These are phyloP conservation scores for Brachionus sp. DNA, from an alignment of 1,140 invertebrate genomes.

Conservation along the genomic window DNA sequence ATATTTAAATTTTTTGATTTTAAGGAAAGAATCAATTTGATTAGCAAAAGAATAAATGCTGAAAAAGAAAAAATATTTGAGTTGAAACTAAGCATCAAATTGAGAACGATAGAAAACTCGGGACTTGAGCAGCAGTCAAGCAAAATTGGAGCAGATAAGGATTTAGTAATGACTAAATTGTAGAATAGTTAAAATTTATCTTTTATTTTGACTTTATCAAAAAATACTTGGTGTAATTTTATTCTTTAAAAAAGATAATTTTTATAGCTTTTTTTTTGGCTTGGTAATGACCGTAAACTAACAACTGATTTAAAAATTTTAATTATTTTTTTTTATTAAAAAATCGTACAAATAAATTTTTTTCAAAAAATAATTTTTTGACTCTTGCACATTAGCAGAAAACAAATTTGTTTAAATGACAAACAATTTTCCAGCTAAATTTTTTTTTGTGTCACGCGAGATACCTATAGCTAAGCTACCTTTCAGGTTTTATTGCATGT, in stretches of 20 bases:
- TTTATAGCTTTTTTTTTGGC: slow-evolving; percentile 3
- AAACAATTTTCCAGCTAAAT: too few relatives aligned
- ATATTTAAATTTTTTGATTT: background rate
- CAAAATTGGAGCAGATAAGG: slow-evolving; percentile 21
- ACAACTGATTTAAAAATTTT: background rate
- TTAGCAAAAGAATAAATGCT: slow-evolving; percentile 20
- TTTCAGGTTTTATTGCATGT: background rate
- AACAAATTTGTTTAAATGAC: background rate
- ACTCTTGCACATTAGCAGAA: background rate
- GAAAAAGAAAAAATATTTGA: slow-evolving; percentile 45
- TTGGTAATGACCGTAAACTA: slow-evolving; percentile 6
- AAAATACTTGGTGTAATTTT: background rate
- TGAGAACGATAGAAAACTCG: slow-evolving; percentile 11
- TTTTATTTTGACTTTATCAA: slow-evolving; percentile 5
- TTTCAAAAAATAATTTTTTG: background rate
- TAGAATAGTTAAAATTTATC: background rate
- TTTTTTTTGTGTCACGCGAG: background rate
- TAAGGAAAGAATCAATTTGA: slow-evolving; percentile 45
- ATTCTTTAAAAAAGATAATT: background rate
- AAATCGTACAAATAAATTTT: slow-evolving; percentile 5
- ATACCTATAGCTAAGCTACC: background rate
- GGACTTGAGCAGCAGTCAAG: background rate
- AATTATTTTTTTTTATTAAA: background rate
- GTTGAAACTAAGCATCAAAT: slow-evolving; percentile 11
- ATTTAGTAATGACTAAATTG: slow-evolving; percentile 43